Evolutionary conservation across 2,797 vertebrate genomes (phyloP).

Genomic region (Chelon labrosus): DNA sequence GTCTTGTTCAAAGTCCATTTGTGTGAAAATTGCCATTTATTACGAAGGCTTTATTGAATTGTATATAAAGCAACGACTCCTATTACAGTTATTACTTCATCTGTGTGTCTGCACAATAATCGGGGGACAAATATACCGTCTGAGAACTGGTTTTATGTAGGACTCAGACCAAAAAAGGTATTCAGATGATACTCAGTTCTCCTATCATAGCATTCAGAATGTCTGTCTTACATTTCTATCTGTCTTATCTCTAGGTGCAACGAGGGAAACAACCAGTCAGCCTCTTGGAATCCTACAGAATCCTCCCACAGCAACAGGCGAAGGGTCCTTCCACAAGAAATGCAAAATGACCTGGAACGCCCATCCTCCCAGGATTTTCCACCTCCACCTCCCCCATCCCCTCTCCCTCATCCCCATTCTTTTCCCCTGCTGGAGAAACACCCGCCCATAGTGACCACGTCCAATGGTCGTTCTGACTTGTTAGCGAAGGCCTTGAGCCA

Average conservation of each 20-base stretch:
- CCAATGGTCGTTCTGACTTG: constrained; percentile 93
- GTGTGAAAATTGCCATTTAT: no score
- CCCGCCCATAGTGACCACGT: constrained; percentile 83
- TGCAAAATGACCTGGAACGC: constrained; percentile 86
- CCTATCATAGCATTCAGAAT: not conserved
- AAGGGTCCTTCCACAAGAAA: constrained; percentile 85
- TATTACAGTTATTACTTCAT: not conserved
- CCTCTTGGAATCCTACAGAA: constrained; percentile 88
- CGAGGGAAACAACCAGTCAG: constrained; percentile 88
- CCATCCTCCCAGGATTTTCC: constrained; percentile 86
- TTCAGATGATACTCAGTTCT: constrained; percentile 15
- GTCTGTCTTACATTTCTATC: constrained; percentile 21
- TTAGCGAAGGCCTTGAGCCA: constrained; percentile 79
- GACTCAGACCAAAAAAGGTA: constrained; percentile 10
- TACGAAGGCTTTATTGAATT: not conserved
- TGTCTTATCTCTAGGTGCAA: constrained; percentile 86
- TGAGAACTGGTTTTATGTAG: not conserved
- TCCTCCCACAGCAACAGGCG: constrained; percentile 85
- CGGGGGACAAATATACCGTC: not conserved
- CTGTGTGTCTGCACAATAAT: not conserved
- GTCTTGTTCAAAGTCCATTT: no score
- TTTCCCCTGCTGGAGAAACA: constrained; percentile 86
- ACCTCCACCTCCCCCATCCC: constrained; percentile 56
- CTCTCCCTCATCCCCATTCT: constrained; percentile 61
- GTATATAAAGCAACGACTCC: not conserved